phyloP scores from a whole-genome alignment of 2,888 invertebrate genomes.

The Agrochola lota region DNA sequence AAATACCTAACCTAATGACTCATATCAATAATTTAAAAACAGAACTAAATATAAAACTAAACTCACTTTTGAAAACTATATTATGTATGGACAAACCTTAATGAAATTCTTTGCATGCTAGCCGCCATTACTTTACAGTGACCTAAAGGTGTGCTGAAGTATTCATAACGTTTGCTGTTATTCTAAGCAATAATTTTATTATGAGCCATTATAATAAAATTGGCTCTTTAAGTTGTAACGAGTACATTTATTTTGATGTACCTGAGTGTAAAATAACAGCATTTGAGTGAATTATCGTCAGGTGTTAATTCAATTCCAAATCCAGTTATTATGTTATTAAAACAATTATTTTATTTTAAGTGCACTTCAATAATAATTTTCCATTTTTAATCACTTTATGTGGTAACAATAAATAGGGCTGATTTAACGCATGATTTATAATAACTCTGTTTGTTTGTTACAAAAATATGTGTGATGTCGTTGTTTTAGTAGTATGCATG shows the following conservation, averaged over 20 bases:
- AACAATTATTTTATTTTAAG: conserved; percentile 12
- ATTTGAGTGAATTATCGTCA: conserved; percentile 21
- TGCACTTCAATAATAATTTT: neutral
- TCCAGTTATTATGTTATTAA: conserved; percentile 28
- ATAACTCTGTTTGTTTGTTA: no score
- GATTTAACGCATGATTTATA: neutral
- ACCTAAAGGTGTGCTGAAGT: conserved; percentile 51
- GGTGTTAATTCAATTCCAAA: conserved; percentile 43
- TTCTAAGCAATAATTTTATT: conserved; percentile 51
- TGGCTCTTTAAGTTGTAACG: conserved; percentile 19
- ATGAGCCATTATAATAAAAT: conserved; percentile 48
- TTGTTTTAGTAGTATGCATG: no score
- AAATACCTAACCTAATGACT: no score
- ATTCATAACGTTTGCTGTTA: conserved; percentile 39
- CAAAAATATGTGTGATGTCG: neutral
- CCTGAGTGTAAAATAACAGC: conserved; percentile 4
- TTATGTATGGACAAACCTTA: conserved; percentile 40
- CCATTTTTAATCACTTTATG: neutral
- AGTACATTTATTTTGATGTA: conserved; percentile 16
- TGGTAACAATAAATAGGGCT: neutral
- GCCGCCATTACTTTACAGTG: conserved; percentile 31
- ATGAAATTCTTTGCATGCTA: conserved; percentile 47
- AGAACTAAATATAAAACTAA: no score
- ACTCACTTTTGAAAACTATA: neutral
- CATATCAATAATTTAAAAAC: no score